These are phyloP conservation scores for Trachops cirrhosus DNA, from an alignment of 2,797 vertebrate species.

Conservation along the genomic window DNA sequence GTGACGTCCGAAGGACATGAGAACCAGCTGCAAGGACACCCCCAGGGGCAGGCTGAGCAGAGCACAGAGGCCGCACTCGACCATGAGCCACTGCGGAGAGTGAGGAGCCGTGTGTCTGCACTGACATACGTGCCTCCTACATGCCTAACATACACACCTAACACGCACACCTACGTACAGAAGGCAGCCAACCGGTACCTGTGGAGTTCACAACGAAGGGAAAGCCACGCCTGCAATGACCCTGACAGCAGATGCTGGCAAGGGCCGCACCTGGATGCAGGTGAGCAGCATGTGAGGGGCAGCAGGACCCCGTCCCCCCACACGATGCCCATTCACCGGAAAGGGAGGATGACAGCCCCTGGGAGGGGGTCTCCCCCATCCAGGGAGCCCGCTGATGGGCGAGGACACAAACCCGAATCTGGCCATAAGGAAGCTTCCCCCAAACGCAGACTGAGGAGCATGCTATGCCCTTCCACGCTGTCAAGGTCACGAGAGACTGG, in stretches of 20 bases:
- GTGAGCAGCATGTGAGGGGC: neutral
- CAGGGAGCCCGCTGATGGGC: neutral
- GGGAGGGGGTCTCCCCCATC: neutral
- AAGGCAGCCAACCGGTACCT: neutral
- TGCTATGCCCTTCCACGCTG: neutral
- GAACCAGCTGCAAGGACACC: neutral
- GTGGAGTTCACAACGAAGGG: neutral
- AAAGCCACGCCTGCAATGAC: neutral
- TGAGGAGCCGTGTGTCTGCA: neutral
- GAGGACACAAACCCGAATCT: neutral
- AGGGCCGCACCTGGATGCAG: neutral
- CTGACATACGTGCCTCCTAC: neutral
- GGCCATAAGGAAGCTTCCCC: neutral
- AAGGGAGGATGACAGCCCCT: neutral
- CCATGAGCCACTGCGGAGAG: neutral
- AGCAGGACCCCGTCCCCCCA: neutral
- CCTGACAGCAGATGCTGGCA: neutral
- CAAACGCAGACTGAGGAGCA: neutral
- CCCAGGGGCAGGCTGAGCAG: neutral
- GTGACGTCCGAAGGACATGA: too few relatives aligned
- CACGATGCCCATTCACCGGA: accelerated
- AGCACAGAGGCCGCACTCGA: neutral
- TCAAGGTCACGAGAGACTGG: neutral
- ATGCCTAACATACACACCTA: neutral
- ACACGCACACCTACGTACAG: neutral